A percentile compares a stretch with the other conserved stretches of the same genome.
Evolutionary conservation across 2,888 invertebrate genomes (phyloP).

Genomic region (Hirtodrosophila confusa): DNA sequence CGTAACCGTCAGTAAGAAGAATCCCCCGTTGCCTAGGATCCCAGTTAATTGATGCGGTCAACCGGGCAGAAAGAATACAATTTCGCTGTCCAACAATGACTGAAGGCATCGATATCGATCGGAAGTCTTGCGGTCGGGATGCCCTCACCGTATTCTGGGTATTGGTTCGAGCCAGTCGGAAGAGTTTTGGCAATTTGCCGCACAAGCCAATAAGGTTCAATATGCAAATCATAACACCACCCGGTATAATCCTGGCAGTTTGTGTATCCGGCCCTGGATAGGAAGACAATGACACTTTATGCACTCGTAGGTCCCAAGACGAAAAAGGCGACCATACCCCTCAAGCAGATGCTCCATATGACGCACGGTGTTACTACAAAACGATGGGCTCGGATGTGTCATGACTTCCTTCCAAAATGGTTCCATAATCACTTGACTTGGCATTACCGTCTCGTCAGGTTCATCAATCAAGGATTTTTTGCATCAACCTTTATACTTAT

Average conservation of each 20-base stretch:
- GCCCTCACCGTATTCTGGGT: constrained; percentile 18
- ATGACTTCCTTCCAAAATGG: constrained; percentile 19
- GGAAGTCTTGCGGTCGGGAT: too few relatives aligned
- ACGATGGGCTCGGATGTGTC: constrained; percentile 9
- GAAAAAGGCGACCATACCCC: constrained; percentile 22
- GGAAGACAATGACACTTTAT: constrained; percentile 5
- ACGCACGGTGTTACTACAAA: neutral
- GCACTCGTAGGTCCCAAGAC: constrained; percentile 1
- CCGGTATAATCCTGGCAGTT: too few relatives aligned
- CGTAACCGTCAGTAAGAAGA: too few relatives aligned
- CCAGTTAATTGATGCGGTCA: too few relatives aligned
- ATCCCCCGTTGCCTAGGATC: too few relatives aligned
- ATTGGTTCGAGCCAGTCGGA: constrained; percentile 32
- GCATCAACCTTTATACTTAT: too few relatives aligned
- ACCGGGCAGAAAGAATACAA: too few relatives aligned
- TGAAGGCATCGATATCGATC: constrained; percentile 10
- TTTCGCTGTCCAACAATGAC: constrained; percentile 4
- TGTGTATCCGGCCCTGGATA: constrained; percentile 24
- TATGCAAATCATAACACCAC: too few relatives aligned
- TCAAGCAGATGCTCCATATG: constrained; percentile 2
- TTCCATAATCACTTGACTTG: constrained; percentile 11
- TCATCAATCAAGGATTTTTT: too few relatives aligned
- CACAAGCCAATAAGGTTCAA: too few relatives aligned
- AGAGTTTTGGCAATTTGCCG: too few relatives aligned
- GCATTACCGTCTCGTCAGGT: too few relatives aligned